phyloP scores from a whole-genome alignment of 2,797 vertebrate species.

The Gymnodraco acuticeps region DNA sequence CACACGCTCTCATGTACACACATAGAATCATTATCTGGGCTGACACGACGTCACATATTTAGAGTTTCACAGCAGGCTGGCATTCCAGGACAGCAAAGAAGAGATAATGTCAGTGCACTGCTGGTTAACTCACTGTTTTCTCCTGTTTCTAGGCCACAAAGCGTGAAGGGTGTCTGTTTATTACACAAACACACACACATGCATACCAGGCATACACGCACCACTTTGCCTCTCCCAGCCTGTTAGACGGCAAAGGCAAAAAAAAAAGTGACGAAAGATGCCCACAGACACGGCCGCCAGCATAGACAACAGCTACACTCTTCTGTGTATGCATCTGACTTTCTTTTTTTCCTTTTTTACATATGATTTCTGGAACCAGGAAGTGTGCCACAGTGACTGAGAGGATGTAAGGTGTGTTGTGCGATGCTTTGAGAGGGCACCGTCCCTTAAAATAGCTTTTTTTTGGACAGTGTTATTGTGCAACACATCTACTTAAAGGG shows the following conservation, averaged over 20 bases:
- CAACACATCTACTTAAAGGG: constrained; percentile 27
- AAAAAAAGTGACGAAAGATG: constrained; percentile 62
- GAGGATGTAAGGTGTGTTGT: constrained; percentile 63
- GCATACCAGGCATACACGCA: constrained; percentile 30
- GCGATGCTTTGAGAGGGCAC: constrained; percentile 56
- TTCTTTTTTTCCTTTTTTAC: constrained; percentile 38
- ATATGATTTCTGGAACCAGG: constrained; percentile 69
- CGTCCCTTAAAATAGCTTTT: constrained; percentile 47
- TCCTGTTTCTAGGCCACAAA: constrained; percentile 72
- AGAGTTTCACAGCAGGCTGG: constrained; percentile 74
- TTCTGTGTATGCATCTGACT: constrained; percentile 43
- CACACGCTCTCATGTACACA: constrained; percentile 12
- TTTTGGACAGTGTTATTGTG: constrained; percentile 39
- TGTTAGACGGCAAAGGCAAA: constrained; percentile 54
- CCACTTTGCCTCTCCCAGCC: constrained; percentile 57
- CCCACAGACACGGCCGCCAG: constrained; percentile 48
- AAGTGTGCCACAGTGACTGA: constrained; percentile 75
- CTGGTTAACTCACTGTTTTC: constrained; percentile 75
- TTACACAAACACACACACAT: constrained; percentile 53
- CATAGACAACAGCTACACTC: constrained; percentile 48
- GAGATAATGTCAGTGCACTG: constrained; percentile 76
- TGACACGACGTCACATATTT: constrained; percentile 81
- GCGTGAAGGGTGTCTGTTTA: constrained; percentile 77
- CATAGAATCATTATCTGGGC: constrained; percentile 57
- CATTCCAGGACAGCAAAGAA: constrained; percentile 78